Base-by-base conservation (phyloP, 2,888 invertebrate genomes). In the Callimorpha dominula region DNA sequence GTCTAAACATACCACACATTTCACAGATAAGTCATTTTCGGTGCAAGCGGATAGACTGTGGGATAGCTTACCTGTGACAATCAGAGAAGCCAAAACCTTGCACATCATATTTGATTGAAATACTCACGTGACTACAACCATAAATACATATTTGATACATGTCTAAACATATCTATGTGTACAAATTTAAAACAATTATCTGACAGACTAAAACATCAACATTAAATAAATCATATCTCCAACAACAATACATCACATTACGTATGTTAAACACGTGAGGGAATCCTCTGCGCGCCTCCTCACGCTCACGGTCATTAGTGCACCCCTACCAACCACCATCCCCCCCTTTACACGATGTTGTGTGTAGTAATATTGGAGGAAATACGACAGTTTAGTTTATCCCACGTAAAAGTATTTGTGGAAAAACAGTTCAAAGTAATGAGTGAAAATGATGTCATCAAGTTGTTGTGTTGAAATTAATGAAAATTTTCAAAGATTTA, bases 241-340 rank as follows among this genome's bases (percentile, higher is more conserved):
- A 7, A 15, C 46, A 68, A 43, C 46, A 46, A 43, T 60, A 46
- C 60, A 57, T 60, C 57, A 31, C 68, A 60, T 42, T 20, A 40
- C 20, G 67, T 67, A 54, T 67, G 67, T 67, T 46, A 68, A 68
- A 60, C 68, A 68, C 57, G 68, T 46, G 68, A 60, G 57, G 40
- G 42, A 54, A 43, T 31, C 49, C 31, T 40, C 67, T 40, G 31
- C 50, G 40, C 11, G 40, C 65, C n/a, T 54, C 60, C 20, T 20
- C 31, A 60, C 52, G 43, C 43, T 60, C 46, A 11, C 46, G 43
- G 68, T 68, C 68, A 68, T 68, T 68, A 68, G 68, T 46, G 60
- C 31, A 68, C 52, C 6, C 0, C 14, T 42, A n/a, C 42, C 42
- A 2, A 15, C 68, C 15, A 11, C 8, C n/a, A 12, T 12, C 14